These are phyloP conservation scores for Telmatherina bonti DNA, from an alignment of 2,797 vertebrate genomes.

Conservation along the genomic window DNA sequence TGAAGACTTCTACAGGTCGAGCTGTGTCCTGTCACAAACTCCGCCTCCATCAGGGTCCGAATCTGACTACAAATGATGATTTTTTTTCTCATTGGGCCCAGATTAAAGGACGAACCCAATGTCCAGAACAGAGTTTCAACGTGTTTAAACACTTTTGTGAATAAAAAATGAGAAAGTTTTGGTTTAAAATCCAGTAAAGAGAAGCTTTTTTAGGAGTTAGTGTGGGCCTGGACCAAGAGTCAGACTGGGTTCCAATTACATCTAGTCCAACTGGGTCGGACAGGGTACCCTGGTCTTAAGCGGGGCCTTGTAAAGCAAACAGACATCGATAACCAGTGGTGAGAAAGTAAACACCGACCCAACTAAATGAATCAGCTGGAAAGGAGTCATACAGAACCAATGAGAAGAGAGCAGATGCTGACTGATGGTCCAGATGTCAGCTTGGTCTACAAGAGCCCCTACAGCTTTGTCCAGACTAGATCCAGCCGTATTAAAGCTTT, in stretches of 20 bases:
- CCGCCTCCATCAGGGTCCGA: constrained; percentile 23
- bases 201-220: background rate
- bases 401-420: no score
- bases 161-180: background rate
- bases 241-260: background rate
- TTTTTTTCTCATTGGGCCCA: background rate
- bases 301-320: background rate
- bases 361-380: no score
- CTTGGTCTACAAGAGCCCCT: no score
- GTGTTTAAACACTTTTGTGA: no score
- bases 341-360: no score
- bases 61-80: background rate
- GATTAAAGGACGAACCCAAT: background rate
- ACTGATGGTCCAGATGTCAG: no score
- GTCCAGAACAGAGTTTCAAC: no score
- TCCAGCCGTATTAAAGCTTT: no score
- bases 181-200: background rate
- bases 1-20: constrained; percentile 9
- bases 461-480: no score
- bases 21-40: constrained; percentile 36
- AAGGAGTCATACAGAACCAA: no score
- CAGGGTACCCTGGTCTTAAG: no score
- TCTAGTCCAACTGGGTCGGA: background rate
- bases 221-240: background rate
- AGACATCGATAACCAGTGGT: background rate